Evolutionary conservation across 2,888 invertebrate genomes (phyloP).

Genomic region (Agrochola macilenta): DNA sequence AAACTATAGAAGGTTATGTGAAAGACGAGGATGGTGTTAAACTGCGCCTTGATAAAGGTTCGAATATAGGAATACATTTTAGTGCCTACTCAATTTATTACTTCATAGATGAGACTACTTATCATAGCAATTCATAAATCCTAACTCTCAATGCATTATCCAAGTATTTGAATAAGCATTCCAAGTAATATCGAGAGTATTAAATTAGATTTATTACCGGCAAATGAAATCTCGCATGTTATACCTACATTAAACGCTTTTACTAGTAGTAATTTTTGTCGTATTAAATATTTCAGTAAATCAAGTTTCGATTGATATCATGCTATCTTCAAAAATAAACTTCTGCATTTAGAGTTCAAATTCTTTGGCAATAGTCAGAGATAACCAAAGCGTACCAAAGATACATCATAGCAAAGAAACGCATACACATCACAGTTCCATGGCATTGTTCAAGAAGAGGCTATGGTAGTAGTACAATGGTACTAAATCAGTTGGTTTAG

Average conservation of each 20-base stretch:
- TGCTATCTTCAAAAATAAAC: neutral
- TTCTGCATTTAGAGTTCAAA: constrained; percentile 9
- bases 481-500: constrained; percentile 80
- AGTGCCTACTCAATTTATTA: neutral
- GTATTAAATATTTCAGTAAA: constrained; percentile 41
- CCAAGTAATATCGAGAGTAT: constrained; percentile 30
- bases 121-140: constrained; percentile 30
- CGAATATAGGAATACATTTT: constrained; percentile 7
- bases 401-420: constrained; percentile 32
- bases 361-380: constrained; percentile 4
- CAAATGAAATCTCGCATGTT: constrained; percentile 37
- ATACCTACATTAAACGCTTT: constrained; percentile 32
- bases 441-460: constrained; percentile 70
- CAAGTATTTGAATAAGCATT: constrained; percentile 35
- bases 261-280: constrained; percentile 32
- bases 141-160: constrained; percentile 28
- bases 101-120: constrained; percentile 24
- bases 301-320: constrained; percentile 25
- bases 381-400: constrained; percentile 21
- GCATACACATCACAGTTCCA: constrained; percentile 46
- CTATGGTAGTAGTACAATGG: constrained; percentile 77
- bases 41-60: neutral
- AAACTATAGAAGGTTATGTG: neutral
- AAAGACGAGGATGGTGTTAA: neutral
- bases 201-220: constrained; percentile 49